phyloP scores from a whole-genome alignment of 2,888 invertebrate species.

The Chrysolina oricalcia region DNA sequence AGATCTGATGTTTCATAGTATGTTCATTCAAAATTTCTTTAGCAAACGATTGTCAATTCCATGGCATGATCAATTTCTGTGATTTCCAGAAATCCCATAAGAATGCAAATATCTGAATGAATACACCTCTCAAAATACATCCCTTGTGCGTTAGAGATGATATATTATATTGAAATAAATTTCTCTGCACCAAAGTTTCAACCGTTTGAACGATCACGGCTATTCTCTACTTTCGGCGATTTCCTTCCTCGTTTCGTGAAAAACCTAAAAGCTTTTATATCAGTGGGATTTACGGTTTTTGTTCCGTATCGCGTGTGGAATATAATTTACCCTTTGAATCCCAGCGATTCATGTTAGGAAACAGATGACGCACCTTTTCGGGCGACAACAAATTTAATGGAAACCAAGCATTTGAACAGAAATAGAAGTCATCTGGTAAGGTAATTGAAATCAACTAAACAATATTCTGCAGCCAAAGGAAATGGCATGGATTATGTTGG shows the following conservation, averaged over 20 bases:
- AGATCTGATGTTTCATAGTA: too few relatives aligned
- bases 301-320: not conserved
- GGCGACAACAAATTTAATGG: not conserved
- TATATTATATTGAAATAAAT: conserved; percentile 4
- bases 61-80: too few relatives aligned
- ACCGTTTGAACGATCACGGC: not conserved
- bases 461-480: too few relatives aligned
- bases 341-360: not conserved
- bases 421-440: too few relatives aligned
- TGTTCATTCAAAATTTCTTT: too few relatives aligned
- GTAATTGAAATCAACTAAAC: too few relatives aligned
- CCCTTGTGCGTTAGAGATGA: not conserved
- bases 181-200: not conserved
- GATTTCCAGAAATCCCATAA: too few relatives aligned
- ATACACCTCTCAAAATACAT: not conserved
- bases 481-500: too few relatives aligned
- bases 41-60: too few relatives aligned
- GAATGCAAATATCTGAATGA: not conserved
- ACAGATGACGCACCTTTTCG: not conserved
- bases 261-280: conserved; percentile 24
- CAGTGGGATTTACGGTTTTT: conserved; percentile 17
- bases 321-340: conserved; percentile 6
- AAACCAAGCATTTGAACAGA: not conserved
- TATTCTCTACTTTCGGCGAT: not conserved
- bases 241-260: conserved; percentile 13